Evolutionary conservation across 2,888 invertebrate genomes (phyloP), one percentile per base, ranked within the genome.

Genomic region (Diarsia dahlii): DNA sequence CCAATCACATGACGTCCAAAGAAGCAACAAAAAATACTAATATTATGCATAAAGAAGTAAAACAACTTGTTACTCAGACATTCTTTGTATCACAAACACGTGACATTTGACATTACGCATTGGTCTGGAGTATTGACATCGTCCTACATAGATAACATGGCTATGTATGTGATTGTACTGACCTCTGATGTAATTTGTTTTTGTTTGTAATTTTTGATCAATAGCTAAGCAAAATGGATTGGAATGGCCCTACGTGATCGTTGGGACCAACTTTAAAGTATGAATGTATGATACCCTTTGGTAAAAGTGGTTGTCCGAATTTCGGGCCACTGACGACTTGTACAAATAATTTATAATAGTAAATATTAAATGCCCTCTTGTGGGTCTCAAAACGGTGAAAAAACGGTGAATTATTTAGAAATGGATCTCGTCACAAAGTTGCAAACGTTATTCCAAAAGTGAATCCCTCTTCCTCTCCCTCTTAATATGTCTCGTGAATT

Each of bases 51-150:
- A 60, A 34, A 64, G 28, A n/a, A 52, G 62, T 46, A 45, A n/a
- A 34, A 58, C 12, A 80, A 80, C 46, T 80, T 23, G 23, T 34
- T 48, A 60, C 48, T 56, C 6, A 34, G 48, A 46, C 28, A 20
- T 56, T 78, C 8, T 56, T 50, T 50, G 12, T 46, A 76, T 81
- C 63, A 39, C 13, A 54, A n/a, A 23, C 1, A 68, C 20, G 60
- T 81, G 77, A 81, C 65, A 62, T 69, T 69, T 77, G 71, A 81
- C 71, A 50, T 77, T 69, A 65, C 13, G 56, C 15, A 12, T 13
- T 54, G 15, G n/a, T 48, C 45, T 46, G 73, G 70, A 73, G 20
- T 74, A 67, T 70, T 75, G 75, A 79, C 68, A 5, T 23, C 60
- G 79, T 67, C 15, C 75, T 64, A 72, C 0, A 60, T 79, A 75